Percentiles rank a stretch among this genome's conserved stretches.
Conservation (phyloP, 2,888 invertebrate species). For the Melinaea marsaeus region DNA sequence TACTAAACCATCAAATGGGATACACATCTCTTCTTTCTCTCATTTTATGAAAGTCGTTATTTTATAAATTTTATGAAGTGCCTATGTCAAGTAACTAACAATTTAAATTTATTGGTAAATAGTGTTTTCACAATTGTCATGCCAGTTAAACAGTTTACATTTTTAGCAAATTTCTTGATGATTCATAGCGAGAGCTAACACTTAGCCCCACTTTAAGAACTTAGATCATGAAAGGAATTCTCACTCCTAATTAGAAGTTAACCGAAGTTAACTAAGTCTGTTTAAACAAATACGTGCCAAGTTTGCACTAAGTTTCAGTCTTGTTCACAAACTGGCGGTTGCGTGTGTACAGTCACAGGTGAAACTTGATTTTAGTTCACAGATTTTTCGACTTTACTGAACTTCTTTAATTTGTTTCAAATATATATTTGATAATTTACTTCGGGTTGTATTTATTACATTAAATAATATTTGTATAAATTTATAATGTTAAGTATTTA, state of each 20-base stretch:
- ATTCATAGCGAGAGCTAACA: not conserved
- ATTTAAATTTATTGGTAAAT: no score
- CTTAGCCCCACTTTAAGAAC: constrained; percentile 11
- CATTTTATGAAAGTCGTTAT: no score
- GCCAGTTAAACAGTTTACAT: no score
- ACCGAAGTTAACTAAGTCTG: constrained; percentile 21
- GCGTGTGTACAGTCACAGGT: constrained; percentile 4
- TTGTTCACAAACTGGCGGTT: constrained; percentile 6
- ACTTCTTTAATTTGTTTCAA: not conserved
- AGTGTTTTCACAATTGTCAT: no score
- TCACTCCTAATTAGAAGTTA: constrained; percentile 20
- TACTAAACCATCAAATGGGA: no score
- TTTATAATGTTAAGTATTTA: no score
- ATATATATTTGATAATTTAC: not conserved
- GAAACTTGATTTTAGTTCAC: constrained; percentile 1
- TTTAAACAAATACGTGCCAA: constrained; percentile 19
- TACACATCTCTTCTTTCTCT: no score
- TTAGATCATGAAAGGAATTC: constrained; percentile 19
- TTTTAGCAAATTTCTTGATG: no score
- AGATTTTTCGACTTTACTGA: not conserved
- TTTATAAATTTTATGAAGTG: no score
- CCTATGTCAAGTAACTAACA: no score
- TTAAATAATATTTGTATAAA: no score
- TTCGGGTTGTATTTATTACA: no score
- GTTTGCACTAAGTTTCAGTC: constrained; percentile 6